These are phyloP conservation scores for Oscheius sp. DNA, from an alignment of 2,888 invertebrate genomes.

Conservation along the genomic window DNA sequence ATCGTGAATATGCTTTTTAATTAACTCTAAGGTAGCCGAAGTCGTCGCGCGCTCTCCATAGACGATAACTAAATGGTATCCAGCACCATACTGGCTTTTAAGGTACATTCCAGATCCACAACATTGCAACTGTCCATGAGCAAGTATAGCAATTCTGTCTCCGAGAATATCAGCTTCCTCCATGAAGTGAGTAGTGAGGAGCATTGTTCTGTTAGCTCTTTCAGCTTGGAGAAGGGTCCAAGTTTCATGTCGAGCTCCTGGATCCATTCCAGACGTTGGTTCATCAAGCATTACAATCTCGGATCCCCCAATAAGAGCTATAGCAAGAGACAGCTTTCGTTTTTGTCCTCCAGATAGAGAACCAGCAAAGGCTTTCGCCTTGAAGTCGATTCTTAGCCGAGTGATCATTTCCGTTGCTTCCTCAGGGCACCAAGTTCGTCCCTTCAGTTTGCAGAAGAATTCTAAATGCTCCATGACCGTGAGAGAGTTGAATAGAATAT, in stretches of 20 bases:
- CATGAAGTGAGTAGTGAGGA: conserved; percentile 88
- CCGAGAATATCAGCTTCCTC: conserved; percentile 88
- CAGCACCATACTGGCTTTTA: conserved; percentile 84
- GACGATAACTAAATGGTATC: conserved; percentile 81
- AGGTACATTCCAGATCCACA: conserved; percentile 81
- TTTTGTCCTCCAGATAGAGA: conserved; percentile 81
- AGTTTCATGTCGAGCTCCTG: conserved; percentile 75
- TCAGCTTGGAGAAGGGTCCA: conserved; percentile 82
- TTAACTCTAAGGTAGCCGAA: conserved; percentile 30
- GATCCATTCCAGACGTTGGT: conserved; percentile 74
- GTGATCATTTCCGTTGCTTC: conserved; percentile 79
- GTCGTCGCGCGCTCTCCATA: conserved; percentile 71
- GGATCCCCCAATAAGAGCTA: conserved; percentile 81
- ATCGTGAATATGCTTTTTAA: conserved; percentile 31
- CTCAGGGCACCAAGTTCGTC: conserved; percentile 74
- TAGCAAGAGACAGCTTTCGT: conserved; percentile 81
- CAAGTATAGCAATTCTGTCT: conserved; percentile 85
- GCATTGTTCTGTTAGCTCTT: conserved; percentile 76
- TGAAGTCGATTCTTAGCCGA: conserved; percentile 73
- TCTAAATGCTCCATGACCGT: conserved; percentile 84
- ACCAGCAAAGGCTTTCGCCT: conserved; percentile 50
- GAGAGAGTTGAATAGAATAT: conserved; percentile 83
- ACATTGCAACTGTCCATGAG: conserved; percentile 82
- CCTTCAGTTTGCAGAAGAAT: conserved; percentile 79
- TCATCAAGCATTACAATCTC: conserved; percentile 72